Evolutionary conservation across 2,888 invertebrate genomes (phyloP), one percentile per base, ranked within the genome.

Genomic region (Lasioglossum marginatum): DNA sequence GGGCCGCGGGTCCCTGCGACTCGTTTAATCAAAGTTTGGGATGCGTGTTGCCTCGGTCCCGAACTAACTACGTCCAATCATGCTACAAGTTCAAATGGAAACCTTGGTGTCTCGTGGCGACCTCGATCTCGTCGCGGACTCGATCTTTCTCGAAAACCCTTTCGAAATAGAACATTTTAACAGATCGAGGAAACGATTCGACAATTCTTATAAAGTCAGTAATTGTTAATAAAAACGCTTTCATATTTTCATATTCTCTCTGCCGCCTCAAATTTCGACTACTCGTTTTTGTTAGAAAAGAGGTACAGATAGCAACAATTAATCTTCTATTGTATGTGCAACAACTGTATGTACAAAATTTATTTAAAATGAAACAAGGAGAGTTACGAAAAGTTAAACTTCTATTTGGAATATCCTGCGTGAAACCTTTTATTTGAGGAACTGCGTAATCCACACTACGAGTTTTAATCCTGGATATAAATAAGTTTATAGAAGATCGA

Each of bases 21-120:
- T 92, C 92, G 92, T 92, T 92, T 92, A 94, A 93, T 94, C 94
- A 94, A 94, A 93, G 91, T 94, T 94, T 93, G 92, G 92, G 92
- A 92, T 93, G 93, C 93, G 93, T 93, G 93, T 92, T 89, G 90
- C 92, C 90, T 87, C 89, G 85, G 91, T 82, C 91, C 89, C 90
- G 90, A 86, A 92, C 94, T 93, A 94, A 94, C 94, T 93, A 92
- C 93, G 88, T 88, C 91, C 91, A 88, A 93, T 94, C 93, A 94
- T 93, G 93, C 94, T 91, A 93, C 89, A 31, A 85, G 81, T 66
- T 84, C 83, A 63, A 77, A 79, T 68, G 84, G 83, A n/a, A 84
- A 84, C 34, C 34, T 34, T 34, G 66, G 34, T 34, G 66, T 66
- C 66, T 66, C 66, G 66, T 34, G 16, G 66, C 19, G 66, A 66